Conservation (phyloP, 2,888 invertebrate genomes). For the Pheosia tremula region DNA sequence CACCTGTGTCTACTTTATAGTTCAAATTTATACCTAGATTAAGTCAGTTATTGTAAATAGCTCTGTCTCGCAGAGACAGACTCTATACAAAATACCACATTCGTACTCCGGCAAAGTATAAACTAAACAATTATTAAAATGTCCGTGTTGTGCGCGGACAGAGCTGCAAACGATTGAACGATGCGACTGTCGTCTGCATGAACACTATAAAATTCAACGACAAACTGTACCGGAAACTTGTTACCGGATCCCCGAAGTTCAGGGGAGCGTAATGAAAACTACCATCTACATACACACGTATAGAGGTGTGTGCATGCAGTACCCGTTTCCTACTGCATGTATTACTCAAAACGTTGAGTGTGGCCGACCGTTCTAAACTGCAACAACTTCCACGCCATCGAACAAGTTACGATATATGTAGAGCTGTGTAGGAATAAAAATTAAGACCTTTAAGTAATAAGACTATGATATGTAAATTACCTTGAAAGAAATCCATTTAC, state of each 20-base stretch:
- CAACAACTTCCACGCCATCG: background rate
- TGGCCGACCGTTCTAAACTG: background rate
- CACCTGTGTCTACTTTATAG: no score
- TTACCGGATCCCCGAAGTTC: constrained; percentile 7
- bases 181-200: background rate
- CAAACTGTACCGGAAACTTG: constrained; percentile 8
- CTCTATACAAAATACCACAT: background rate
- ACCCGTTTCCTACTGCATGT: background rate
- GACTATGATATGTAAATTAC: no score
- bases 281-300: background rate
- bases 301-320: constrained; percentile 1
- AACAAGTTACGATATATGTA: background rate
- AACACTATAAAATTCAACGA: constrained; percentile 4
- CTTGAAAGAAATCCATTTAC: no score
- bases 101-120: background rate
- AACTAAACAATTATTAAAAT: background rate
- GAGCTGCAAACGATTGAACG: background rate
- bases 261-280: constrained; percentile 8
- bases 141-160: background rate
- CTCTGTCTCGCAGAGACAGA: no score
- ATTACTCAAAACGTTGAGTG: constrained; percentile 2
- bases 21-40: no score
- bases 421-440: no score
- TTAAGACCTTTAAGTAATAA: no score
- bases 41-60: no score